Conservation (phyloP, 2,797 vertebrate species). For the Xenops minutus region DNA sequence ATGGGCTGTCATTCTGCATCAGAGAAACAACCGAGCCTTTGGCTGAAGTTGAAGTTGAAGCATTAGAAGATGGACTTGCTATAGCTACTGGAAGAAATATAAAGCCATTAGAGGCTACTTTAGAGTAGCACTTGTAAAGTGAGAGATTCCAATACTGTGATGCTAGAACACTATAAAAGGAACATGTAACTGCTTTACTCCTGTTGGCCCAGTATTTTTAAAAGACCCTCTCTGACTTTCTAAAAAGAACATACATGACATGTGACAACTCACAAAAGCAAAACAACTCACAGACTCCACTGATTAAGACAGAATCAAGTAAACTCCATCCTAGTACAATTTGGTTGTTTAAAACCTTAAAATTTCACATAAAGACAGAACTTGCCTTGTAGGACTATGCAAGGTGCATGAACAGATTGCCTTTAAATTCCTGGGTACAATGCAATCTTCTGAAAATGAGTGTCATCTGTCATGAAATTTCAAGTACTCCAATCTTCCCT, state of each 20-base stretch:
- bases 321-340: background rate
- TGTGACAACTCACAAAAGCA: background rate
- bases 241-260: background rate
- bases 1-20: background rate
- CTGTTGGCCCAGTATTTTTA: background rate
- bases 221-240: background rate
- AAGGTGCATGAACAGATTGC: background rate
- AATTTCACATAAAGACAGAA: background rate
- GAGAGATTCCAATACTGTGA: background rate
- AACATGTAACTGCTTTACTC: background rate
- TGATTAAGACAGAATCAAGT: background rate
- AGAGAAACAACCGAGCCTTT: fast-evolving
- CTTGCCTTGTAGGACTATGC: background rate
- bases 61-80: background rate
- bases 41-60: background rate
- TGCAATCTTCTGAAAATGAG: background rate
- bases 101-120: background rate
- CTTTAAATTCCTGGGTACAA: background rate
- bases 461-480: background rate
- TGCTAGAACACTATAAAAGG: background rate
- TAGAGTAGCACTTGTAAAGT: background rate
- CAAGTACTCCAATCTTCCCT: background rate
- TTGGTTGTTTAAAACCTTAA: background rate
- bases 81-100: background rate
- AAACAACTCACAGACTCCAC: background rate